Evolutionary conservation across 2,113 vertebrate genomes (phyloP).

Genomic region (Sus scrofa): DNA sequence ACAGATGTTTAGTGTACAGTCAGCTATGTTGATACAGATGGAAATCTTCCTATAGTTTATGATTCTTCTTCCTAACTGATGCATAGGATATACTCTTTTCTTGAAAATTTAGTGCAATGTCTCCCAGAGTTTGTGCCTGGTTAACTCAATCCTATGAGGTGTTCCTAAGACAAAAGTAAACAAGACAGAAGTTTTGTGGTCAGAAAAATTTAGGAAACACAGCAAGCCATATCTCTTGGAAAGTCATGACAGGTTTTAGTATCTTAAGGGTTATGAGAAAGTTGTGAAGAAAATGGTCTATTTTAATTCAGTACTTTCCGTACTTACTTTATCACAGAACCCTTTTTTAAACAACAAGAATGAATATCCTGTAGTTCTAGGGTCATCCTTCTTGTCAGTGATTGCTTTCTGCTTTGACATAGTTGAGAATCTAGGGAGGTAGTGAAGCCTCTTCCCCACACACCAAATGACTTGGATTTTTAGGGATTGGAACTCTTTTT

Average conservation of each 20-base stretch:
- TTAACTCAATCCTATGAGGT: background rate
- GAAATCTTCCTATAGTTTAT: background rate
- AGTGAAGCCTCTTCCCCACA: background rate
- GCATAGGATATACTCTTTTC: background rate
- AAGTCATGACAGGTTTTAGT: background rate
- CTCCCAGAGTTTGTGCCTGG: background rate
- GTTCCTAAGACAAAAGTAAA: background rate
- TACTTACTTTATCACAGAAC: background rate
- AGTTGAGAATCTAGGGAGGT: background rate
- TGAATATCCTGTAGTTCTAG: background rate
- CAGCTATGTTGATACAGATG: background rate
- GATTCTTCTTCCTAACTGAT: background rate
- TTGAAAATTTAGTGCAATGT: background rate
- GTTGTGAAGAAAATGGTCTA: background rate
- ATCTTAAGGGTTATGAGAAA: background rate
- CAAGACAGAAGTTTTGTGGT: background rate
- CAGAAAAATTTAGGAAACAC: constrained; percentile 33
- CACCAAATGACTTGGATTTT: background rate
- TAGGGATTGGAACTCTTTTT: background rate
- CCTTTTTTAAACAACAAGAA: background rate
- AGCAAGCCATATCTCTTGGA: background rate
- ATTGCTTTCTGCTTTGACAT: background rate
- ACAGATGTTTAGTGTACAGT: background rate
- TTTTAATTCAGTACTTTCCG: background rate
- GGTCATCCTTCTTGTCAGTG: background rate